A percentile compares a stretch with the other conserved stretches of the same genome.
Evolutionary conservation across 2,888 invertebrate genomes (phyloP).

Genomic region (Rosalia funebris): DNA sequence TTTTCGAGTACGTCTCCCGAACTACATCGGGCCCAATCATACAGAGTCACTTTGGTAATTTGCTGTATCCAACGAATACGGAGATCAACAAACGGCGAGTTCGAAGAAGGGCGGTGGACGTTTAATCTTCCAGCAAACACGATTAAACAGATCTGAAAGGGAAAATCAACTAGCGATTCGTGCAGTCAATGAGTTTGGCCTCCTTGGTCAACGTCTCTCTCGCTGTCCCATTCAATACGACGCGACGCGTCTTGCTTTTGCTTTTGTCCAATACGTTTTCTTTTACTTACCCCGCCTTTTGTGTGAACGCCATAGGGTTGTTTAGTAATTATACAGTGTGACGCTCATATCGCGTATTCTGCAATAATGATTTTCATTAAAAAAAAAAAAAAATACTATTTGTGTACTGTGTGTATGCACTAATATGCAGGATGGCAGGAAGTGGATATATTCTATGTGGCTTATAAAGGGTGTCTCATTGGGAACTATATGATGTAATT

Average conservation of each 20-base stretch:
- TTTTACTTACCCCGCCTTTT: no score
- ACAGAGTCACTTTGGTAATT: conserved; percentile 60
- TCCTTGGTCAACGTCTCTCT: conserved; percentile 29
- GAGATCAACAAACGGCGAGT: conserved; percentile 35
- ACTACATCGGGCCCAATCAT: conserved; percentile 51
- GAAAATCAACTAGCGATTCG: conserved; percentile 31
- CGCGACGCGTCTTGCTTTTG: background rate
- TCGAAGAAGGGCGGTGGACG: conserved; percentile 49
- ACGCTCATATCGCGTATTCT: no score
- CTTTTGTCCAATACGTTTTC: no score
- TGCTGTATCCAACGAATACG: conserved; percentile 53
- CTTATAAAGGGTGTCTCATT: no score
- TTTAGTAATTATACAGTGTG: no score
- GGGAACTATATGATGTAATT: no score
- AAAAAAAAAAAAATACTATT: no score
- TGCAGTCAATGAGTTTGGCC: conserved; percentile 37
- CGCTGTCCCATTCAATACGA: background rate
- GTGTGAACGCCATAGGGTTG: no score
- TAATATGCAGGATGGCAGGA: no score
- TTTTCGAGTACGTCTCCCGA: conserved; percentile 11
- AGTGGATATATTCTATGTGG: no score
- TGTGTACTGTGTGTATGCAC: no score
- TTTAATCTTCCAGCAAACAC: conserved; percentile 61
- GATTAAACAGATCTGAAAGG: conserved; percentile 54
- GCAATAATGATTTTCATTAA: no score